Evolutionary conservation across 2,797 vertebrate species (phyloP).

Genomic region (Malacoraja senta): DNA sequence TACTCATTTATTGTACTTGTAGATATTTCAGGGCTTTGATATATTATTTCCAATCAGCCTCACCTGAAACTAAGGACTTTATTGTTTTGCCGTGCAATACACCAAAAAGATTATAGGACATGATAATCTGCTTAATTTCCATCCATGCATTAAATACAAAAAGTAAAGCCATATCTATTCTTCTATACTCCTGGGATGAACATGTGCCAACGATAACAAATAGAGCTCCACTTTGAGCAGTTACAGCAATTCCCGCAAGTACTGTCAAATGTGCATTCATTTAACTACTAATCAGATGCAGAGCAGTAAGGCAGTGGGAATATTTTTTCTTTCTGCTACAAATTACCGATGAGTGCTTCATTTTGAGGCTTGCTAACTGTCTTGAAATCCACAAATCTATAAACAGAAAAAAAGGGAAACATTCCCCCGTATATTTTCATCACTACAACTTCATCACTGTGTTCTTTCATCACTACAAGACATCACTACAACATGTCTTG

Average conservation of each 20-base stretch:
- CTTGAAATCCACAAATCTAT: neutral
- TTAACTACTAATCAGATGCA: conserved; percentile 11
- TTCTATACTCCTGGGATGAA: neutral
- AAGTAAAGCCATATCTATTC: neutral
- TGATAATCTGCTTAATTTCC: conserved; percentile 10
- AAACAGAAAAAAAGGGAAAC: neutral
- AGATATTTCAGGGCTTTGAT: neutral
- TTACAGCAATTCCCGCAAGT: conserved; percentile 1
- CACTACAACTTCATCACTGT: neutral
- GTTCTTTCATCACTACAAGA: too few relatives aligned
- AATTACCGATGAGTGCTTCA: neutral
- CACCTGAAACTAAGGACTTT: neutral
- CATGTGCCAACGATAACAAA: neutral
- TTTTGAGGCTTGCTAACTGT: neutral
- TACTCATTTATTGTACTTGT: neutral
- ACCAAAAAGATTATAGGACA: neutral
- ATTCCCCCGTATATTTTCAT: neutral
- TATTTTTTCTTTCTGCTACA: neutral
- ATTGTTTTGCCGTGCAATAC: neutral
- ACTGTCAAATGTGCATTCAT: neutral
- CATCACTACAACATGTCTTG: too few relatives aligned
- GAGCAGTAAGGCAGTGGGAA: neutral
- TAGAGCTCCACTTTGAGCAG: neutral
- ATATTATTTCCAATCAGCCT: neutral
- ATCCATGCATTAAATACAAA: conserved; percentile 17